Percentiles rank a stretch among this genome's conserved stretches.
These are phyloP conservation scores for Pygmarrhopalites habei DNA, from an alignment of 1,140 invertebrate genomes.

Conservation along the genomic window DNA sequence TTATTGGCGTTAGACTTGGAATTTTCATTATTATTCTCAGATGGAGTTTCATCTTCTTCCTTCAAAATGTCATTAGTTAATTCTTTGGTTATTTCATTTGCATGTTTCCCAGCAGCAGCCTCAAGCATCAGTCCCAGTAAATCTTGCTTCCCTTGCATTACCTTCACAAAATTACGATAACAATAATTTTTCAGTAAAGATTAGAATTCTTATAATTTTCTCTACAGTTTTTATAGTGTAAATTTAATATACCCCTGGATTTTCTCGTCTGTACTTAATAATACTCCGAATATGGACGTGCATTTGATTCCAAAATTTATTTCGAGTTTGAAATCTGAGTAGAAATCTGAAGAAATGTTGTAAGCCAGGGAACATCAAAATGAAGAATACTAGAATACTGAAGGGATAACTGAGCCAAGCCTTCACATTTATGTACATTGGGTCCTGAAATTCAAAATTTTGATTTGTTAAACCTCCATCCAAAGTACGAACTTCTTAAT, in stretches of 20 bases:
- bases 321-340: constrained; percentile 29
- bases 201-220: neutral
- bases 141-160: constrained; percentile 11
- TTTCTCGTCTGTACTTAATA: constrained; percentile 18
- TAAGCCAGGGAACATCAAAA: constrained; percentile 36
- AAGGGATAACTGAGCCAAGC: constrained; percentile 35
- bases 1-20: too few species aligned
- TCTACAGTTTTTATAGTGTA: neutral
- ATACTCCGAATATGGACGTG: constrained; percentile 30
- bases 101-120: constrained; percentile 27
- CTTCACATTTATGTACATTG: constrained; percentile 32
- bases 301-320: constrained; percentile 34
- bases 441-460: constrained; percentile 27
- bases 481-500: too few species aligned
- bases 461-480: too few species aligned
- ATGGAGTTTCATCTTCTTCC: constrained; percentile 19
- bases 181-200: neutral
- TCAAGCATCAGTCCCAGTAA: constrained; percentile 37
- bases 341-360: constrained; percentile 34
- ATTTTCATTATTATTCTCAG: neutral
- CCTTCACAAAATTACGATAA: constrained; percentile 6
- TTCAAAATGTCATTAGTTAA: constrained; percentile 33
- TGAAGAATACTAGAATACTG: constrained; percentile 31
- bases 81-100: constrained; percentile 12
- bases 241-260: constrained; percentile 30